Base-by-base conservation (phyloP, 2,113 vertebrate genomes). In the Xiphophorus hellerii region DNA sequence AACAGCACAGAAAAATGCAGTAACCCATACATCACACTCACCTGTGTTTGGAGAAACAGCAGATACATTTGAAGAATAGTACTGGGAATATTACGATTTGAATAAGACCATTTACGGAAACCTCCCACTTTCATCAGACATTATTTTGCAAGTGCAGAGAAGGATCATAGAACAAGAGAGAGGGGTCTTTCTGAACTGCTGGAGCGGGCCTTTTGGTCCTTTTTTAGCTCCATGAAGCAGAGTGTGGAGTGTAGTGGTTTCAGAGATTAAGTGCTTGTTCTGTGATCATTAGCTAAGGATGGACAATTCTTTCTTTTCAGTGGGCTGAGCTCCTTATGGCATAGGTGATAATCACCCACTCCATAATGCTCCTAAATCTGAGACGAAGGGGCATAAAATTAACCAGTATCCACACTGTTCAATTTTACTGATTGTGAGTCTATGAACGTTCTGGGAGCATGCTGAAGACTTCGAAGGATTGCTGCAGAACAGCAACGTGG, bases 81-180 rank as follows among this genome's bases (percentile, higher is more conserved):
- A 30, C 17, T 73, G 11, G 37, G 11, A 61, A 70, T 71, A 11
- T 58, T 58, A n/a, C 8, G 25, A 58, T 25, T 58, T 25, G 15
- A 22, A 66, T 10, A 63, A 65, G 48, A 35, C 63, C 66, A 9
- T 73, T 80, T 4, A n/a, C 13, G n/a, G 44, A 76, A 76, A 61
- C 62, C 71, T 84, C 69, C 77, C 72, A 78, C 79, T 74, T 63
- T 62, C 67, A 83, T 37, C 31, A 71, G 31, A 62, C 61, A 39
- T 77, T 37, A n/a, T 78, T 71, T 70, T 75, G 69, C 58, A 51
- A 44, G 33, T 69, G 61, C 42, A 74, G 62, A 81, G 39, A 6
- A 31, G 84, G 78, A 39, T 74, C 48, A 71, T 42, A 27, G 69
- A 78, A 85, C 66, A 74, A 74, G 68, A 86, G 80, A 74, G 65